Evolutionary conservation across 1,140 invertebrate species (phyloP), one percentile per base, ranked within the genome.

Genomic region (Lasioglossum albipes): DNA sequence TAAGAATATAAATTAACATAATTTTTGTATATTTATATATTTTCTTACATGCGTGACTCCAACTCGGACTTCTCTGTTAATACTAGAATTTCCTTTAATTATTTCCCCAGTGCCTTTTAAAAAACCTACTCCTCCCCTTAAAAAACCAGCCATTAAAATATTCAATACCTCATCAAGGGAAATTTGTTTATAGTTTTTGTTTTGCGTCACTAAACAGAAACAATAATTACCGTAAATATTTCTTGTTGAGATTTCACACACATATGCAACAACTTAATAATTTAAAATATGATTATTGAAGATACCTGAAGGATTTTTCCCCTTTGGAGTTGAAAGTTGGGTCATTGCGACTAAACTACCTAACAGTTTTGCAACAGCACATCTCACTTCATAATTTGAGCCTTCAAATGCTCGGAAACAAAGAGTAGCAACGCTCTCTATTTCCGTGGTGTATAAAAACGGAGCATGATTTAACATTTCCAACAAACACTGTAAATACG

Each of bases 81-180:
- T 97, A 16, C 97, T 96, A 0, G 97, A 97, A 84, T 96, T 97
- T 5, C 98, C 98, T 94, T 99, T 99, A 82, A 99, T 99, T 89
- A 99, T 99, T 93, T 99, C 98, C 9, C 97, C 97, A 67, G 97
- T 97, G 20, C 97, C 97, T 93, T 99, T 99, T 6, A 99, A 93
- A 92, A 99, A 99, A 18, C 98, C 98, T 27, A 97, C 97, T 27
- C 98, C 98, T 2, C 98, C 99, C 84, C 97, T 94, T 3, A 99
- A 91, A 94, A 99, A 99, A 57, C 98, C 98, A n/a, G 97, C 96
- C 95, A 98, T 97, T 83, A 99, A 93, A 79, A 99, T 95, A 86
- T 96, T 96, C 62, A 99, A 93, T 0, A 97, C 97, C 92, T 99
- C 99, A 79, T 99, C 98, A 41, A 99, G 91, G 0, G 97, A 97